phyloP scores from a whole-genome alignment of 2,797 vertebrate species.

The Gephyroberyx darwinii region DNA sequence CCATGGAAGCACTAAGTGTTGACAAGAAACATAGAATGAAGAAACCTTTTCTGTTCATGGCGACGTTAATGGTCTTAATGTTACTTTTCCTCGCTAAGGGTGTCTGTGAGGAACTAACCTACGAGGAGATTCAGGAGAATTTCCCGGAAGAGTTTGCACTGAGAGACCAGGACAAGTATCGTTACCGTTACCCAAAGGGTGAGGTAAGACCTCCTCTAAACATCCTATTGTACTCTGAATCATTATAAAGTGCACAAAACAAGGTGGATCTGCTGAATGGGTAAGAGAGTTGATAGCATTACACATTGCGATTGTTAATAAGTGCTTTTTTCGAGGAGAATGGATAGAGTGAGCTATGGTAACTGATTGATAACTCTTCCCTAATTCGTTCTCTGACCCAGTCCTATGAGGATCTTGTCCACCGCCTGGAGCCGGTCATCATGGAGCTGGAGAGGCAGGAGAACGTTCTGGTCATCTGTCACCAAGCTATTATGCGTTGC shows the following conservation, averaged over 20 bases:
- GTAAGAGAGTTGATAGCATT: neutral
- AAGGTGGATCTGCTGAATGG: neutral
- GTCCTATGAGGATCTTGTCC: conserved; percentile 93
- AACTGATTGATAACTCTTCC: conserved; percentile 1
- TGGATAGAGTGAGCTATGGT: neutral
- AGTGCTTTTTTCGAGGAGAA: no score
- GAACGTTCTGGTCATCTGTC: conserved; percentile 91
- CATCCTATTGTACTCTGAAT: neutral
- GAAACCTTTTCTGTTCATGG: neutral
- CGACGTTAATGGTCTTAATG: neutral
- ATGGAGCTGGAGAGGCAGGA: conserved; percentile 96
- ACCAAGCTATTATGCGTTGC: conserved; percentile 92
- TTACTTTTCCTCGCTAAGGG: conserved; percentile 76
- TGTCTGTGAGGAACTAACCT: conserved; percentile 91
- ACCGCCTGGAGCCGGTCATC: conserved; percentile 92
- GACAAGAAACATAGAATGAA: no score
- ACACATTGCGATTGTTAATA: neutral
- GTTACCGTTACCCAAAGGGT: conserved; percentile 92
- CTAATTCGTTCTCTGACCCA: conserved; percentile 50
- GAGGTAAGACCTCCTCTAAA: conserved; percentile 78
- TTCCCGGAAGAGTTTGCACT: conserved; percentile 90
- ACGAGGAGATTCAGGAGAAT: conserved; percentile 90
- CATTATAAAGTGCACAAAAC: no score
- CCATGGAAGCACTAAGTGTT: no score
- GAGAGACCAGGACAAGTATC: conserved; percentile 93